Evolutionary conservation across 2,113 vertebrate species (phyloP).

Genomic region (Sturnira hondurensis): DNA sequence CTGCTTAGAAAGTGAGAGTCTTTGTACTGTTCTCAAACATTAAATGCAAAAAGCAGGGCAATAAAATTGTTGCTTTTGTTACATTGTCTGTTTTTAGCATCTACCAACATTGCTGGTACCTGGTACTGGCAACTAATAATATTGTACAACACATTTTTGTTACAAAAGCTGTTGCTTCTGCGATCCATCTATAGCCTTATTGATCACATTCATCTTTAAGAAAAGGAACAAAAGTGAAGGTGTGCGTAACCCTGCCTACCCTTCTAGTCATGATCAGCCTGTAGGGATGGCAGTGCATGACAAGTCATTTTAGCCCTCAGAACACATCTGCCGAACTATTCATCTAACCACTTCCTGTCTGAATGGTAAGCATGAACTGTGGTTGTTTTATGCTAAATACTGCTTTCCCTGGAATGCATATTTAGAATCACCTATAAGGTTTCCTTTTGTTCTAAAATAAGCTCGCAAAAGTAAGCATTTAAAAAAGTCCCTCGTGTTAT

Average conservation of each 20-base stretch:
- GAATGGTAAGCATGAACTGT: neutral
- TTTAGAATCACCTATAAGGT: neutral
- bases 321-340: neutral
- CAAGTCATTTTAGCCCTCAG: neutral
- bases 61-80: slow-evolving; percentile 29
- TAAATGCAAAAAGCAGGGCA: neutral
- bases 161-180: neutral
- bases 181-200: neutral
- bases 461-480: neutral
- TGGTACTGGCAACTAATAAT: neutral
- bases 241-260: neutral
- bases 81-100: neutral
- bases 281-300: neutral
- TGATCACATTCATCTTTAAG: neutral
- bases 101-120: neutral
- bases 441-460: slow-evolving; percentile 6
- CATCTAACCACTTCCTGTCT: slow-evolving; percentile 19
- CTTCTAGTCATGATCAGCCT: neutral
- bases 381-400: slow-evolving; percentile 9
- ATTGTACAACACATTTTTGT: neutral
- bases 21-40: neutral
- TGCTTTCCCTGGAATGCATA: slow-evolving; percentile 36
- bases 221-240: neutral
- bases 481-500: neutral
- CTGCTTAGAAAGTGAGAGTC: neutral